A percentile compares a stretch with the other conserved stretches of the same genome.
Evolutionary conservation across 2,113 vertebrate genomes (phyloP).

Genomic region (Seriola dumerili): DNA sequence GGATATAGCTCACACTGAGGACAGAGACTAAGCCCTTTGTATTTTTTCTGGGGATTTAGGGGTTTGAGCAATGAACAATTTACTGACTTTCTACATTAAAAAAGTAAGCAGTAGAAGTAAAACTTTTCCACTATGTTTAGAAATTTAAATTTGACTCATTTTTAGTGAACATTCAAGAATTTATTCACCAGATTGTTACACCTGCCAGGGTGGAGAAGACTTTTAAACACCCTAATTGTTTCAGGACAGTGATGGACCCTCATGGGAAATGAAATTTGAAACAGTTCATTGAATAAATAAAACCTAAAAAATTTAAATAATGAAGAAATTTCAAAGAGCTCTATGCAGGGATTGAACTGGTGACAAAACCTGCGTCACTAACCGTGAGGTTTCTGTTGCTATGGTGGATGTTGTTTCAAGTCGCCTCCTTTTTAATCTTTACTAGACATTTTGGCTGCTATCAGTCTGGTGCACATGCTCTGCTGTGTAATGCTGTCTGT

Average conservation of each 20-base stretch:
- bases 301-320: not conserved
- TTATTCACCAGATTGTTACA: not conserved
- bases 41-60: not conserved
- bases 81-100: not conserved
- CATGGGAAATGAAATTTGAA: no score
- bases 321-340: not conserved
- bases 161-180: not conserved
- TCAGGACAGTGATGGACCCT: no score
- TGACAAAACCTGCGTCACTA: not conserved
- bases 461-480: no score
- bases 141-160: not conserved
- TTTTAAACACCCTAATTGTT: not conserved
- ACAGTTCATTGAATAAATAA: no score
- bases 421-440: no score
- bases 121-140: not conserved
- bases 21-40: not conserved
- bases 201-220: not conserved
- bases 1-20: not conserved
- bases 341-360: not conserved
- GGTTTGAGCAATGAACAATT: not conserved
- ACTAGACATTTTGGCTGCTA: no score
- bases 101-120: not conserved
- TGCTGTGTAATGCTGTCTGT: no score
- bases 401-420: no score
- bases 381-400: not conserved